A percentile compares a stretch with the other conserved stretches of the same genome.
phyloP scores from a whole-genome alignment of 2,797 vertebrate genomes.

The Peromyscus aztecus region DNA sequence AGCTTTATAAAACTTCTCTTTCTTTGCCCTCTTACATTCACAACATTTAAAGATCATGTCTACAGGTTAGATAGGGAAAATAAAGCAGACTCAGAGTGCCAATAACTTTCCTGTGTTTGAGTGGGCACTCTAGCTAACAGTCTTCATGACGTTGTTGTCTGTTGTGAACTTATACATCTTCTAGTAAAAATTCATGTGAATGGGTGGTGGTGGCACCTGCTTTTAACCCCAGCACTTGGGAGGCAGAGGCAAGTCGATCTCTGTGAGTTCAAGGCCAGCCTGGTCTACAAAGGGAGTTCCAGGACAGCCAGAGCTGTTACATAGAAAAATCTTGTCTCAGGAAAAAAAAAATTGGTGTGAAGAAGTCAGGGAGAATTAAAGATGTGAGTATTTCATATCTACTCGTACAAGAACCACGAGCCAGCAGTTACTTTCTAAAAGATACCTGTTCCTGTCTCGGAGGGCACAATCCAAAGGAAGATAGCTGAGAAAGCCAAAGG shows the following conservation, averaged over 20 bases:
- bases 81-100: conserved; percentile 93
- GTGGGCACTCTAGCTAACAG: conserved; percentile 93
- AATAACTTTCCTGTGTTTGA: conserved; percentile 95
- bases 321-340: neutral
- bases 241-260: neutral
- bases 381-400: conserved; percentile 91
- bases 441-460: conserved; percentile 93
- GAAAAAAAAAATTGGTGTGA: conserved; percentile 90
- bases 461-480: conserved; percentile 88
- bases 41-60: conserved; percentile 93
- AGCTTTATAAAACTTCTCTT: neutral
- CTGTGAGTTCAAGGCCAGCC: neutral
- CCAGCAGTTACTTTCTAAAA: conserved; percentile 95
- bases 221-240: neutral
- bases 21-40: neutral
- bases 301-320: neutral
- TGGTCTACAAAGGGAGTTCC: neutral
- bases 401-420: conserved; percentile 94
- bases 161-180: conserved; percentile 95
- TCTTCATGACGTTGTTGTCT: conserved; percentile 96
- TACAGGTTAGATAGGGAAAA: conserved; percentile 97
- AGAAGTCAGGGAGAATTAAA: conserved; percentile 92
- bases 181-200: conserved; percentile 87
- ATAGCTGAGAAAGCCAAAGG: conserved; percentile 90
- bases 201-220: neutral